Conservation (phyloP, 2,113 vertebrate species). For the Microcebus lehilahytsara region DNA sequence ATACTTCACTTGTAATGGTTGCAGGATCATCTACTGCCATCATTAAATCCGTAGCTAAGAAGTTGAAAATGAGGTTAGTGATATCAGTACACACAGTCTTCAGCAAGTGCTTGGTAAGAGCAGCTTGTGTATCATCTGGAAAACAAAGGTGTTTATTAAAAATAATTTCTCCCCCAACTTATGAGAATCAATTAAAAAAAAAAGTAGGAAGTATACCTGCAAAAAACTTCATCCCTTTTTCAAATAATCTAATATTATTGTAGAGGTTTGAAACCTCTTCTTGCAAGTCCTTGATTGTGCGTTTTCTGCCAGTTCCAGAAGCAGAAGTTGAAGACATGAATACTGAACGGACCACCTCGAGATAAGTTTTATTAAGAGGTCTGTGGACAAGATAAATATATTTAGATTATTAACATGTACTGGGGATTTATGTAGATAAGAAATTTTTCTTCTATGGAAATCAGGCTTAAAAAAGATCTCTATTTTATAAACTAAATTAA, state of each 20-base stretch:
- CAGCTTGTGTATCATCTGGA: slow-evolving; percentile 94
- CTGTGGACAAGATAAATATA: slow-evolving; percentile 79
- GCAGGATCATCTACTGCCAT: slow-evolving; percentile 90
- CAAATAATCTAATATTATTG: slow-evolving; percentile 94
- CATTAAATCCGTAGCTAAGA: slow-evolving; percentile 93
- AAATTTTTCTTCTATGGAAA: not conserved
- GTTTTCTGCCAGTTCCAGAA: slow-evolving; percentile 90
- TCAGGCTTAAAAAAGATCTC: not conserved
- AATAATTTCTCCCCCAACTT: not conserved
- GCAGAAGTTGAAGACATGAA: slow-evolving; percentile 90
- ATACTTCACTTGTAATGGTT: slow-evolving; percentile 91
- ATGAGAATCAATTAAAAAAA: not conserved
- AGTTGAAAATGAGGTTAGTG: slow-evolving; percentile 95
- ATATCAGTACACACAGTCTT: slow-evolving; percentile 94
- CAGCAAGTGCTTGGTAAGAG: slow-evolving; percentile 92
- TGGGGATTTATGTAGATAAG: not conserved
- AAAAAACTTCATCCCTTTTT: slow-evolving; percentile 93
- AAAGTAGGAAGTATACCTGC: slow-evolving; percentile 84
- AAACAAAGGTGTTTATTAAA: slow-evolving; percentile 66
- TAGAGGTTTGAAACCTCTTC: slow-evolving; percentile 95
- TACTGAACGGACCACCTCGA: slow-evolving; percentile 92
- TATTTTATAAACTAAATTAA: slow-evolving; percentile 27
- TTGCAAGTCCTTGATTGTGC: slow-evolving; percentile 94
- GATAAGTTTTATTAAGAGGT: slow-evolving; percentile 92
- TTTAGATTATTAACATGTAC: slow-evolving; percentile 3